A percentile compares a stretch with the other conserved stretches of the same genome.
phyloP scores from a whole-genome alignment of 2,113 vertebrate species.

The Sardina pilchardus region DNA sequence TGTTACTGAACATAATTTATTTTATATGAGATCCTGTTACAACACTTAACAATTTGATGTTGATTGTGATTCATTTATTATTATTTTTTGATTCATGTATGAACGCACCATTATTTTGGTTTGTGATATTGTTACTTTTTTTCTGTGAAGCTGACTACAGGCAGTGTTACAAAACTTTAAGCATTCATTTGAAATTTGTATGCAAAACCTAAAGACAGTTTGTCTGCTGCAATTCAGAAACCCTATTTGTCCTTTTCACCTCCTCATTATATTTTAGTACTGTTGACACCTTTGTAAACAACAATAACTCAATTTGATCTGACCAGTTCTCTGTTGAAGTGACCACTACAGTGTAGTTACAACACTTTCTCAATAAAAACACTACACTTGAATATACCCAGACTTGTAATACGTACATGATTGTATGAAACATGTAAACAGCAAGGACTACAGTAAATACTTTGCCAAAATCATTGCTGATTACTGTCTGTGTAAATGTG shows the following conservation, averaged over 20 bases:
- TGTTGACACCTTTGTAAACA: background rate
- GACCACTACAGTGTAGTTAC: background rate
- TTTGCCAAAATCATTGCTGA: background rate
- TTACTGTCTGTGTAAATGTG: background rate
- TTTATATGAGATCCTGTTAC: conserved; percentile 63
- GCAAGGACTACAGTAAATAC: background rate
- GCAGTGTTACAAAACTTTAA: background rate
- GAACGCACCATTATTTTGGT: background rate
- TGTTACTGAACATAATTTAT: conserved; percentile 73
- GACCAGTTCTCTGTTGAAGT: background rate
- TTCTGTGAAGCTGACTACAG: background rate
- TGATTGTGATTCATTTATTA: background rate
- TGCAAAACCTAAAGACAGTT: background rate
- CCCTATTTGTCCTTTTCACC: background rate
- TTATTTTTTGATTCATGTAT: conserved; percentile 12
- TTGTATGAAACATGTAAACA: background rate
- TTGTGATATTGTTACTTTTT: background rate
- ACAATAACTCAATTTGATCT: background rate
- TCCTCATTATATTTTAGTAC: background rate
- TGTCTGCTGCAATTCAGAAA: background rate
- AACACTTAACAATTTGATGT: conserved; percentile 24
- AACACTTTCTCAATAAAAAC: background rate
- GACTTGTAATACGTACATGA: background rate
- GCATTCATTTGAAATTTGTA: background rate
- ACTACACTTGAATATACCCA: background rate